Evolutionary conservation across 2,797 vertebrate species (phyloP), one percentile per base, ranked within the genome.

Genomic region (Sebastes itinus): DNA sequence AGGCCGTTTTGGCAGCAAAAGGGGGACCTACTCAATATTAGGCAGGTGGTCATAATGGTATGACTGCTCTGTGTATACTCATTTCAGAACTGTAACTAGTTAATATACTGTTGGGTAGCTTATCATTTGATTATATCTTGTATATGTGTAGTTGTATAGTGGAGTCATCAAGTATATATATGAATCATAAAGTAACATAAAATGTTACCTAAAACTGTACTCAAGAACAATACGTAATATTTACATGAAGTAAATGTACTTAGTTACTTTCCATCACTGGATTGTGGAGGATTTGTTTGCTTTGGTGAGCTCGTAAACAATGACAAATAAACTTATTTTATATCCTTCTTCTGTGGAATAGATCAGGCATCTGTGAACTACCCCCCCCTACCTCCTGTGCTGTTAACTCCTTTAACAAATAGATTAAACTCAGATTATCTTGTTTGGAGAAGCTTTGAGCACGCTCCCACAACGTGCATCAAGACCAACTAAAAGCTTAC

Each of bases 341-440:
- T 2, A 22, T 64, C 9, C 30, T 33, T 30, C 10, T 18, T 62
- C 13, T n/a, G 55, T 59, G 67, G 56, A 78, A 65, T 7, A 20
- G n/a, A 82, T 46, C 72, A 38, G 7, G 13, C 60, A 14, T 67
- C 38, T 61, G 22, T 20, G n/a, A 55, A 65, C 9, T 13, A 7
- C 1, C 59, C 20, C 16, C 2, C 14, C 0, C 7, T 20, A 10
- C 22, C 22, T 35, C 13, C 12, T 1, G 27, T 55, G 14, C 27
- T 11, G 54, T 68, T 56, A 20, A 18, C 13, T 42, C 18, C 56
- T 75, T 68, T 22, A 38, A 59, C 46, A 72, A 72, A 80, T 32
- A 80, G 83, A 83, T 77, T 72, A 69, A 72, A 80, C 58, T 13
- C 10, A 87, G 81, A 84, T 80, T 25, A 82, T 72, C 30, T 75